Evolutionary conservation across 2,888 invertebrate genomes (phyloP), one percentile per base, ranked within the genome.

Genomic region (Malthinus seriepunctatus): DNA sequence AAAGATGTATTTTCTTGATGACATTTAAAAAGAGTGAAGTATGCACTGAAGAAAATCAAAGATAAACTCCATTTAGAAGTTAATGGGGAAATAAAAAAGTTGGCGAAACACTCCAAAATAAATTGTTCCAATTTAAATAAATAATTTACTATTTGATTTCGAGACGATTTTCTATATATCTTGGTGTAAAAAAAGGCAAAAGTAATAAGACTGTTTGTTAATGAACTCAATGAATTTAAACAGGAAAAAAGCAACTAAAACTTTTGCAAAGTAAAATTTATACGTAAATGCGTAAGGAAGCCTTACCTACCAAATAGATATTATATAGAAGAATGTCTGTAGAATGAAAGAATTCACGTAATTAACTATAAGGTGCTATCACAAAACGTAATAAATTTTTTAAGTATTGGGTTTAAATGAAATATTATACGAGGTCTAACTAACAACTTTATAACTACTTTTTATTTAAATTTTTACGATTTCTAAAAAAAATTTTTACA

Each of bases 301-400:
- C 59, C 55, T 54, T 64, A 65, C 63, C 64, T 45, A 45, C 52
- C 45, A 52, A 42, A 52, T 46, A 64, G 66, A 64, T 68, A 67
- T 67, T 68, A 65, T 64, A 67, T 66, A 67, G 62, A 67, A 69
- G 69, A 68, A 70, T 34, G 66, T 64, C 65, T 66, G 68, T 70
- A 63, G 70, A 70, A 71, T 68, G 70, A 64, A 70, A 69, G 71
- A 71, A 70, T 70, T 63, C 69, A 63, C 65, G 67, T 71, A 71
- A 70, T 70, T 71, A 71, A 71, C 70, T 68, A 63, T 64, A 63
- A 67, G 62, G 58, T 56, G 62, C 56, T 60, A 63, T 58, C 64
- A 56, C 57, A 59, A 63, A 67, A 67, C 66, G 67, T 66, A 66
- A 66, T 70, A 69, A 69, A 69, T 69, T 68, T 65, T 67, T 63